A percentile compares a stretch with the other conserved stretches of the same genome.
phyloP scores from a whole-genome alignment of 2,113 vertebrate species.

The human region DNA sequence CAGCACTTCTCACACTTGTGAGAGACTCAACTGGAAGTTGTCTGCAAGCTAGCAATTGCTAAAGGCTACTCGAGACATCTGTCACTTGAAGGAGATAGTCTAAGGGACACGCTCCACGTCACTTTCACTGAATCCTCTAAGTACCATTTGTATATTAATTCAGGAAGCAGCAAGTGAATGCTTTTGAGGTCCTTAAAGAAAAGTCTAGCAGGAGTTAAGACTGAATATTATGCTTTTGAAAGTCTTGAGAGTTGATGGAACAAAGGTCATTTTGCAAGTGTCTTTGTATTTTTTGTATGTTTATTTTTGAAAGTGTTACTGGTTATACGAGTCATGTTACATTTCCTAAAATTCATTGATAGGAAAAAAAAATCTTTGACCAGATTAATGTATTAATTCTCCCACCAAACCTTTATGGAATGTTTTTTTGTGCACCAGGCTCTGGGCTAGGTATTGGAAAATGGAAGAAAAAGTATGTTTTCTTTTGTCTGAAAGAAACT shows the following conservation, averaged over 20 bases:
- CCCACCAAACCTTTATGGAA: not conserved
- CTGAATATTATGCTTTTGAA: not conserved
- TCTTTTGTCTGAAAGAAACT: not conserved
- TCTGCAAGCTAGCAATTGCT: constrained; percentile 26
- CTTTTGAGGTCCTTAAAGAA: not conserved
- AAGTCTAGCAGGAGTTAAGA: not conserved
- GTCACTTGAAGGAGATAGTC: constrained; percentile 51
- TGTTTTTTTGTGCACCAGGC: not conserved
- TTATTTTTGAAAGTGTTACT: constrained; percentile 11
- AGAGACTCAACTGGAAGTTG: not conserved
- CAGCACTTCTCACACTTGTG: not conserved
- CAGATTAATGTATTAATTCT: constrained; percentile 2
- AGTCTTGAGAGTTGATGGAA: not conserved
- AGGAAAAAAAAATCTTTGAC: not conserved
- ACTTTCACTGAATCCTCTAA: not conserved
- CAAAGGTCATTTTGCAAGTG: not conserved
- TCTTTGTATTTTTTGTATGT: not conserved
- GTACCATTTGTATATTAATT: not conserved
- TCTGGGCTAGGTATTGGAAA: not conserved
- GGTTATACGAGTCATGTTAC: not conserved
- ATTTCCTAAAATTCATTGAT: constrained; percentile 26
- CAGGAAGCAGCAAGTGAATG: not conserved
- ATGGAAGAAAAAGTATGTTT: not conserved
- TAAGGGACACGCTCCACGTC: not conserved
- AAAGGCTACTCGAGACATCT: constrained; percentile 50